These are phyloP conservation scores for Nasonia vitripennis DNA, from an alignment of 1,140 invertebrate species.

Conservation along the genomic window DNA sequence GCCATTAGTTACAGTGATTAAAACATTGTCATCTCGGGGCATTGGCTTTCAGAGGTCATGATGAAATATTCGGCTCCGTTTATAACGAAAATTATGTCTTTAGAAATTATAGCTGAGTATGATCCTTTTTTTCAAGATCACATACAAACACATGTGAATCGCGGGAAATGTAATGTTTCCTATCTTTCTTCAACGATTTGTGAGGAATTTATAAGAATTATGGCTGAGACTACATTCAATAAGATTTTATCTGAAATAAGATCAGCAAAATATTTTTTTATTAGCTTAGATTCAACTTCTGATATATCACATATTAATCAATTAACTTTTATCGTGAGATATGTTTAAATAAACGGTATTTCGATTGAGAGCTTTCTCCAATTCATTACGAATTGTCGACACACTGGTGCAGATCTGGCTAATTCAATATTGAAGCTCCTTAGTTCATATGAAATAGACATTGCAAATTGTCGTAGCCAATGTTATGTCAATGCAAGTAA, in stretches of 20 bases:
- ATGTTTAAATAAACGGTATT: constrained; percentile 46
- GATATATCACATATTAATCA: constrained; percentile 68
- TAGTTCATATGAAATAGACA: constrained; percentile 59
- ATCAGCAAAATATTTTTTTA: constrained; percentile 60
- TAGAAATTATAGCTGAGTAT: no score
- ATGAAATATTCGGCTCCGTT: no score
- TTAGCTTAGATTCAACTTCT: constrained; percentile 68
- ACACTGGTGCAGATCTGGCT: constrained; percentile 54
- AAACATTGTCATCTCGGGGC: no score
- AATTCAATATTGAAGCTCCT: constrained; percentile 46
- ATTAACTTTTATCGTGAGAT: constrained; percentile 61
- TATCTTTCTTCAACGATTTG: constrained; percentile 65
- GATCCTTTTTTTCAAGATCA: no score
- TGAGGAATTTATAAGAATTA: constrained; percentile 51
- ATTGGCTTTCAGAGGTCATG: no score
- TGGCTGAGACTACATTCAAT: constrained; percentile 31
- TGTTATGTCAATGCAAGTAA: constrained; percentile 68
- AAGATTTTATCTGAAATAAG: constrained; percentile 38
- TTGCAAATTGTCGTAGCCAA: constrained; percentile 63
- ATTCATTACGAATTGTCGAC: constrained; percentile 54
- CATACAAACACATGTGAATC: no score
- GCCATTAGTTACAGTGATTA: no score
- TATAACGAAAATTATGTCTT: no score
- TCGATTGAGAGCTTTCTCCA: constrained; percentile 54
- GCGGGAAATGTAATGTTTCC: no score